These are phyloP conservation scores for Baronia brevicornis DNA, from an alignment of 2,888 invertebrate species.

Conservation along the genomic window DNA sequence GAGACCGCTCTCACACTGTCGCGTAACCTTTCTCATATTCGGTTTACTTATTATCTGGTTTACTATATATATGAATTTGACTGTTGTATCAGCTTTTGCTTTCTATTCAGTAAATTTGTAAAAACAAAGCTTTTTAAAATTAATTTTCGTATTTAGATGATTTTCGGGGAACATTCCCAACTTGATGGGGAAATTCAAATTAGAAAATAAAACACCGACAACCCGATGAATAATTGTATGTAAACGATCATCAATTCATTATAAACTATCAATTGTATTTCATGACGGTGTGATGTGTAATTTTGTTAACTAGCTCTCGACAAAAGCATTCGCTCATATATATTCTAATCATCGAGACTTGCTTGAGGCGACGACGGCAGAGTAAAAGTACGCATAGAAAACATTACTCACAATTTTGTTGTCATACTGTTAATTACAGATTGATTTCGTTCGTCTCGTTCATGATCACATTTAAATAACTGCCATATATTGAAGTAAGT, in stretches of 20 bases:
- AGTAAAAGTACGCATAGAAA: constrained; percentile 21
- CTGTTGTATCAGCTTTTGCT: too few species aligned
- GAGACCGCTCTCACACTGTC: constrained; percentile 32
- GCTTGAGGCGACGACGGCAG: constrained; percentile 21
- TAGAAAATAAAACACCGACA: not conserved
- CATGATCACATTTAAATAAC: constrained; percentile 24
- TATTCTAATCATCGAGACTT: constrained; percentile 20
- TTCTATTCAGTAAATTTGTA: too few species aligned
- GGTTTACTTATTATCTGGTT: constrained; percentile 4
- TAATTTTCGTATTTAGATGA: too few species aligned
- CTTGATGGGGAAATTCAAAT: too few species aligned
- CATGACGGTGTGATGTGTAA: constrained; percentile 12
- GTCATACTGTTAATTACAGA: constrained; percentile 31
- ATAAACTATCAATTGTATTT: constrained; percentile 2
- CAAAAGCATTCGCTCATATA: constrained; percentile 15
- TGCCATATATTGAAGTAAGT: constrained; percentile 5
- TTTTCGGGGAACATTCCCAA: too few species aligned
- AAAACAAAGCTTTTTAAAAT: too few species aligned
- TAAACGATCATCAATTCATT: not conserved
- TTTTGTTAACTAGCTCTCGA: constrained; percentile 13
- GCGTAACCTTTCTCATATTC: constrained; percentile 17
- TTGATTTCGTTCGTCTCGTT: constrained; percentile 20
- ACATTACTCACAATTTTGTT: constrained; percentile 34
- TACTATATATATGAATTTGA: not conserved
- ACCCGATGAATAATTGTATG: not conserved